Evolutionary conservation across 1,140 invertebrate genomes (phyloP).

Genomic region (Lepidurus couesii): DNA sequence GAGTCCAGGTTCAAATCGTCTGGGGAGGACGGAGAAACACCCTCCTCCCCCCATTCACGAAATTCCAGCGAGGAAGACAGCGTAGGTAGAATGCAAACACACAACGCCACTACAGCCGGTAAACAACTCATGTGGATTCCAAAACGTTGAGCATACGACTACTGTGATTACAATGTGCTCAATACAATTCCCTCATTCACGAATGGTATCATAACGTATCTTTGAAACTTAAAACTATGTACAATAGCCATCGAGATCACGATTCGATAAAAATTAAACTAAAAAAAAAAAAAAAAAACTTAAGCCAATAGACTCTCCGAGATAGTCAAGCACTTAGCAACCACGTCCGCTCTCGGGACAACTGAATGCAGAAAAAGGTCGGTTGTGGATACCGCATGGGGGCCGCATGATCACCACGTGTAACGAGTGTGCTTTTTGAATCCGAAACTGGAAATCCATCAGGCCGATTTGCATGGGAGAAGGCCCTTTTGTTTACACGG

Average conservation of each 20-base stretch:
- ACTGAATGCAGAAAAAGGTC: neutral
- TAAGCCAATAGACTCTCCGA: neutral
- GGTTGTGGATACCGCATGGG: neutral
- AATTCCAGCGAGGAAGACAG: slow-evolving; percentile 9
- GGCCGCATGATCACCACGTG: neutral
- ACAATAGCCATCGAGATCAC: no score
- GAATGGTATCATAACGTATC: no score
- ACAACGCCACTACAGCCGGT: neutral
- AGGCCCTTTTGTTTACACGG: no score
- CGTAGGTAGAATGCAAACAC: neutral
- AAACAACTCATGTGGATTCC: neutral
- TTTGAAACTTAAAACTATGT: no score
- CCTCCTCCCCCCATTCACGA: neutral
- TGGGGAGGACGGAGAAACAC: neutral
- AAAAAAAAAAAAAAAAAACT: no score
- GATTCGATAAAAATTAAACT: no score
- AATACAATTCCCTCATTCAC: no score
- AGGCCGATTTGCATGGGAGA: no score
- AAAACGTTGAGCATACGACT: no score
- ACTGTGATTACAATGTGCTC: no score
- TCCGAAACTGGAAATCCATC: neutral
- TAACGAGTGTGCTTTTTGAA: neutral
- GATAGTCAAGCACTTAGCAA: neutral
- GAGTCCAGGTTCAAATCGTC: neutral
- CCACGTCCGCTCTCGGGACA: neutral